Conservation (phyloP, 2,888 invertebrate genomes). For the Byasa hedistus region DNA sequence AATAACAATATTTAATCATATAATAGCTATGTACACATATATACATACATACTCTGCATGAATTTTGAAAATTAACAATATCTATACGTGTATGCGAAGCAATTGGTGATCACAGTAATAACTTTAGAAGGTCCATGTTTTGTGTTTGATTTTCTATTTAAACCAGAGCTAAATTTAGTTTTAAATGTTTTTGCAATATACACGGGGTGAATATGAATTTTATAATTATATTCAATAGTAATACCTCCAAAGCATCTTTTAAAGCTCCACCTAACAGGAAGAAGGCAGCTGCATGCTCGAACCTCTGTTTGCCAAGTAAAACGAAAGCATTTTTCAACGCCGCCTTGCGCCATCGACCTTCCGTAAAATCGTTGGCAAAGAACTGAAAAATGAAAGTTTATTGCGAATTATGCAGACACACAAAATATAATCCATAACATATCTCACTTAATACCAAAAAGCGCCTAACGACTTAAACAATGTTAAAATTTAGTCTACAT, state of each 20-base stretch:
- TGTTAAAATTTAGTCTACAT: no score
- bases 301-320: conserved; percentile 95
- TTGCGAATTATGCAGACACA: not conserved
- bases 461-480: no score
- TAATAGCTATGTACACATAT: not conserved
- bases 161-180: no score
- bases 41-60: not conserved
- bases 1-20: not conserved
- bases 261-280: conserved; percentile 96
- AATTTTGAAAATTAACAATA: not conserved
- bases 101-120: no score
- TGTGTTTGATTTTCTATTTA: no score
- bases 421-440: no score
- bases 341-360: conserved; percentile 97
- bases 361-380: conserved; percentile 95
- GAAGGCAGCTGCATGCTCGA: conserved; percentile 99
- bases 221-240: not conserved
- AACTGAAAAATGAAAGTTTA: conserved; percentile 74
- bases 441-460: no score
- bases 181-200: not conserved
- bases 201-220: not conserved
- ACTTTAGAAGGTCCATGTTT: no score
- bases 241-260: conserved; percentile 96
- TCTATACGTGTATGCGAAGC: no score
- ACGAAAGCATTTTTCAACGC: conserved; percentile 99